A percentile compares a stretch with the other conserved stretches of the same genome.
Evolutionary conservation across 2,888 invertebrate genomes (phyloP).

Genomic region (Thelaira solivaga): DNA sequence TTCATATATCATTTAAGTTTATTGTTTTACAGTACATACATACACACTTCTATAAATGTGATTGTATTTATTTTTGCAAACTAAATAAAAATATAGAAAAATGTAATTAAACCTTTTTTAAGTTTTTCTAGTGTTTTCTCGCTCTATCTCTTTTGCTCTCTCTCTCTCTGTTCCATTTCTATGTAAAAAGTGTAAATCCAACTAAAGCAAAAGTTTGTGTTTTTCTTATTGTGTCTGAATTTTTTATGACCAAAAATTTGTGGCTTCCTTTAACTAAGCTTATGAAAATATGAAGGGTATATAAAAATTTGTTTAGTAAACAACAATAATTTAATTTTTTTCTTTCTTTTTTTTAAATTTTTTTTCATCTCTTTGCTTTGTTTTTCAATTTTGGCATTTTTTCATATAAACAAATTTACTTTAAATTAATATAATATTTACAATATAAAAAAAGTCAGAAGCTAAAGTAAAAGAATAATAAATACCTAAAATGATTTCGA

Average conservation of each 20-base stretch:
- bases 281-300: conserved; percentile 26
- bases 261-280: neutral
- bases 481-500: too few relatives aligned
- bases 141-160: neutral
- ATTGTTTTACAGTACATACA: conserved; percentile 48
- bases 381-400: conserved; percentile 44
- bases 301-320: conserved; percentile 48
- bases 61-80: conserved; percentile 16
- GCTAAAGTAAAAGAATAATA: conserved; percentile 25
- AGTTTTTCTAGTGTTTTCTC: too few relatives aligned
- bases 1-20: conserved; percentile 59
- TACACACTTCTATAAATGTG: too few relatives aligned
- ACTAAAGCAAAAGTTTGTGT: neutral
- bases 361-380: neutral
- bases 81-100: too few relatives aligned
- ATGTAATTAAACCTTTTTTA: too few relatives aligned
- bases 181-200: neutral
- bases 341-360: neutral
- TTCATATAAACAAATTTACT: conserved; percentile 33
- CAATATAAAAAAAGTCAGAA: conserved; percentile 3
- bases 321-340: conserved; percentile 26
- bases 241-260: conserved; percentile 24
- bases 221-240: neutral
- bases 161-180: neutral
- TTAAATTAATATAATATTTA: neutral